Base-by-base conservation (phyloP, 1,140 invertebrate species). In the Pentalonia nigronervosa region DNA sequence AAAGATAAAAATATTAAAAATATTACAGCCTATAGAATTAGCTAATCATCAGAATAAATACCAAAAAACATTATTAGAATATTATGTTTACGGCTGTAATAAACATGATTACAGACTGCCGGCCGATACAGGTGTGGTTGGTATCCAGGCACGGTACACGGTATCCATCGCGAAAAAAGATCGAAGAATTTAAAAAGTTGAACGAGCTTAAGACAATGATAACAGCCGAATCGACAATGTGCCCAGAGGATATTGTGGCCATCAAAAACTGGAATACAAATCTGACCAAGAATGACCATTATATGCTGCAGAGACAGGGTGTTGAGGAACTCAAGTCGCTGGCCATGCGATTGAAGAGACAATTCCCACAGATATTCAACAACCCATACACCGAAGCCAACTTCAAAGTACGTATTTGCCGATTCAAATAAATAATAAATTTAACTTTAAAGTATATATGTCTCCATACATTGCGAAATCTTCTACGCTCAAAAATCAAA, bases 71-170 rank as follows among this genome's bases (percentile, higher is more conserved):
- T 76, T 76, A 2, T n/a, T 20, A 76, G n/a, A n/a, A n/a, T 14
- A 30, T 76, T 76, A 76, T 76, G 50, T 76, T 76, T 34, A 67
- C 11, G 11, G 30, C 11, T n/a, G 3, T 67, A 25, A 86, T 86
- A 41, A 36, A 86, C 41, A 1, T 53, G 3, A 53, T 53, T 48
- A 86, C 94, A 95, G 94, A 94, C 93, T 95, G 94, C 84, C 93
- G 90, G 45, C 94, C 94, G 7, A 93, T 94, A 17, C 94, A 94
- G 84, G 90, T 94, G n/a, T 95, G 94, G 94, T 53, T 94, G 45
- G 30, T 95, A 93, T 87, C 94, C 23, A 94, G 94, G 23, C 94
- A 95, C 41, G 94, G 94, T 30, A 95, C 94, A 2, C 84, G 94
- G 17, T 94, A 94, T 89, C 94, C 94, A 23, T 90, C 89, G 8